Base-by-base conservation (phyloP, 37 sponge, comb jelly and placozoan species). In the Halisarca cf. caerulea region DNA sequence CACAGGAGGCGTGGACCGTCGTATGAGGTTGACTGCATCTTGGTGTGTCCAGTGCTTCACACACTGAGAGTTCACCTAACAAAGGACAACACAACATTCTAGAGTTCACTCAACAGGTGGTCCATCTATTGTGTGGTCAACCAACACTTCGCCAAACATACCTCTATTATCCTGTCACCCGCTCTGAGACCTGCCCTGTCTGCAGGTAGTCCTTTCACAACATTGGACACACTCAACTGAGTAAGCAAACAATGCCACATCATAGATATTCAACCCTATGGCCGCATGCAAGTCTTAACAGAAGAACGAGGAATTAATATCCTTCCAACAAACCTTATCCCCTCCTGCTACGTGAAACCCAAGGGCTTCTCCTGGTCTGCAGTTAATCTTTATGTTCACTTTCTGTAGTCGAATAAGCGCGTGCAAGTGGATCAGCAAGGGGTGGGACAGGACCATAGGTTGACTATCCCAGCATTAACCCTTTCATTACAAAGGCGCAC, bases 241-340 rank as follows among this genome's bases (percentile, higher is more conserved):
- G 21, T 18, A 21, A 6, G 39, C 73, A 37, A 37, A 55, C 17
- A 55, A 55, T n/a, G n/a, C n/a, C n/a, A n/a, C n/a, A n/a, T n/a
- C n/a, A n/a, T n/a, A n/a, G n/a, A n/a, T 47, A 6, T 47, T 47
- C 51, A 47, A 47, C 51, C 6, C 6, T 47, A 47, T 6, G 11
- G 51, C 51, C 11, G 11, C 11, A 14, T 47, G 51, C 51, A 47
- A 47, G 11, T 11, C 51, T 14, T 11, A n/a, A n/a, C n/a, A n/a
- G n/a, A n/a, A n/a, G n/a, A n/a, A n/a, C n/a, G n/a, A n/a, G n/a
- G n/a, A n/a, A n/a, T n/a, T n/a, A n/a, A n/a, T n/a, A n/a, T n/a
- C n/a, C n/a, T n/a, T n/a, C n/a, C n/a, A n/a, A n/a, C n/a, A n/a
- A 21, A 93, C 94, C 88, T 89, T 90, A 3, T 87, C 88, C 75